Base-by-base conservation (phyloP, 2,797 vertebrate species). In the Coreius guichenoti region DNA sequence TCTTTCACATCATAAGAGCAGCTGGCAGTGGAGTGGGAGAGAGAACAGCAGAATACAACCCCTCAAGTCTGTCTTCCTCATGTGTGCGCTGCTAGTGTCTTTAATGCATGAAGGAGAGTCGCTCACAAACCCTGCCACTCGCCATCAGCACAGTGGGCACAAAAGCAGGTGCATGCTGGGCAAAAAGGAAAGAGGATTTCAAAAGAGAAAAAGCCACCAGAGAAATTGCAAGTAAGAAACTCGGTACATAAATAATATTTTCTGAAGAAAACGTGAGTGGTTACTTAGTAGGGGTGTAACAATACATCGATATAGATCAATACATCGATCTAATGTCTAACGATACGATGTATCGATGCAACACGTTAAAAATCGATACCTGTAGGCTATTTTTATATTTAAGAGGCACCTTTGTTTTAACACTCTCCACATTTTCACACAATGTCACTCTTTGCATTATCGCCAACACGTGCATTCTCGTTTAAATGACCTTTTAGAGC, bases 1-100 rank as follows among this genome's bases (percentile, higher is more conserved):
- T 89, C 86, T 89, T 89, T 90, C 47, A 88, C 87, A 80, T 86
- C 82, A 87, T 69, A 82, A 77, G 77, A 85, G 86, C 86, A 86
- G 83, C 86, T 87, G 79, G 81, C 75, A 61, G 69, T 84, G 76
- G 83, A 85, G 86, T 68, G 31, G 74, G 77, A 86, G 73, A 86
- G 63, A 79, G 47, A 75, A 73, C 47, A 78, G 77, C 63, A 81
- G 72, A 88, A 84, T 51, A 58, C n/a, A 90, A 74, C 56, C 78
- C 54, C 77, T 86, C 70, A 73, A 86, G 63, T 83, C 65, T 87
- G 51, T 74, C 54, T 68, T 47, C 26, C 67, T 85, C 82, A 63
- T 69, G 17, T 87, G 29, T 51, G 54, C 54, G 51, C 54, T 51
- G 36, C 58, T 39, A 51, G 65, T 29, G 11, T 19, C 45, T 87